Percentiles rank a stretch among this genome's conserved stretches.
Conservation (phyloP, 2,888 invertebrate species). For the Heliconius sara region DNA sequence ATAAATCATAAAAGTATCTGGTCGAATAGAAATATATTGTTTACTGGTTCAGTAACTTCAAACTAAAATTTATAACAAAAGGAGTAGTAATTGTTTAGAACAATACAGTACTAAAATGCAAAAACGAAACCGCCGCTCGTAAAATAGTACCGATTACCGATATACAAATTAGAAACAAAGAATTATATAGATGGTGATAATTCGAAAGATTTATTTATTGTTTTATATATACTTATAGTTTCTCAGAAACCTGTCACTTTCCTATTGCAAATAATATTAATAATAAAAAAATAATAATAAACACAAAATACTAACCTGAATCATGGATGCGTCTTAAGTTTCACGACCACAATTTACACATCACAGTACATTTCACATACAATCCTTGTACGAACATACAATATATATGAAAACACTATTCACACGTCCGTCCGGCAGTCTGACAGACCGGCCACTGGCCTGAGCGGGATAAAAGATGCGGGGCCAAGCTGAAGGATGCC, state of each 20-base stretch:
- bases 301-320: conserved; percentile 72
- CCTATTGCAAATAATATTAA: background rate
- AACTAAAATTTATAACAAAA: conserved; percentile 28
- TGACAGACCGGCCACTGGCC: conserved; percentile 81
- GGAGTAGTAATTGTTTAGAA: conserved; percentile 30
- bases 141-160: conserved; percentile 28
- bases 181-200: conserved; percentile 20
- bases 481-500: conserved; percentile 81
- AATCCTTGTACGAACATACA: conserved; percentile 65
- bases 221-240: background rate
- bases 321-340: conserved; percentile 76
- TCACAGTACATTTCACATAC: conserved; percentile 80
- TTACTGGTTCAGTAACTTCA: conserved; percentile 18
- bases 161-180: conserved; percentile 42
- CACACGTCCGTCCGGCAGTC: conserved; percentile 79
- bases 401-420: conserved; percentile 50
- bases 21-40: conserved; percentile 15
- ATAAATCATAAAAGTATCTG: background rate
- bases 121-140: conserved; percentile 27
- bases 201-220: conserved; percentile 1
- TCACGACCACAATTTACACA: conserved; percentile 76
- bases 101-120: conserved; percentile 38
- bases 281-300: background rate
- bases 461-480: conserved; percentile 82
- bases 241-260: background rate